These are phyloP conservation scores for Periophthalmus modestus DNA, from an alignment of 2,113 vertebrate genomes.

Conservation along the genomic window DNA sequence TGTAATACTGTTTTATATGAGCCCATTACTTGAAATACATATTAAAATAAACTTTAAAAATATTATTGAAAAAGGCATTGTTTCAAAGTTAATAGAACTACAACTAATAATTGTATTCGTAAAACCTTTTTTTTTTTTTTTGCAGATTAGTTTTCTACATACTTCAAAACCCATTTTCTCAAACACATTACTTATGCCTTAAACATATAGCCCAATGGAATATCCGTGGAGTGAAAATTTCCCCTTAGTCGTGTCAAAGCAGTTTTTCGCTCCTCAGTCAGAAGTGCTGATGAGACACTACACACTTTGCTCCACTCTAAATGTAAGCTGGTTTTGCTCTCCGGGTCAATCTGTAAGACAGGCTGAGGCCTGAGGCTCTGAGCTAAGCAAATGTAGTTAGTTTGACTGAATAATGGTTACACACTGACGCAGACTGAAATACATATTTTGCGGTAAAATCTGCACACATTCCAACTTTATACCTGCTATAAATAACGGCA, in stretches of 20 bases:
- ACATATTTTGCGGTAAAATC: conserved; percentile 21
- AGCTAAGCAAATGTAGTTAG: conserved; percentile 45
- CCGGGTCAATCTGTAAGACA: conserved; percentile 36
- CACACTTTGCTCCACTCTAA: conserved; percentile 21
- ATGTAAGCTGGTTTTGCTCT: conserved; percentile 39
- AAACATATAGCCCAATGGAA: conserved; percentile 28
- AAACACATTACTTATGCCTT: conserved; percentile 36
- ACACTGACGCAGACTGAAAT: conserved; percentile 34
- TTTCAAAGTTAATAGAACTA: not conserved
- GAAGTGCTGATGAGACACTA: conserved; percentile 62
- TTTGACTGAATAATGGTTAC: conserved; percentile 36
- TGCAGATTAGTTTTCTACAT: not conserved
- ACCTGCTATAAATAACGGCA: conserved; percentile 28
- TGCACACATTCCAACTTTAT: conserved; percentile 21
- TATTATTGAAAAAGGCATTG: not conserved
- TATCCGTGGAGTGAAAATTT: conserved; percentile 20
- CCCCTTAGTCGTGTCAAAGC: conserved; percentile 16
- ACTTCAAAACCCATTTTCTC: conserved; percentile 24
- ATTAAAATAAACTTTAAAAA: not conserved
- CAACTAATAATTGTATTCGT: too few relatives aligned
- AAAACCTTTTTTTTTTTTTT: too few relatives aligned
- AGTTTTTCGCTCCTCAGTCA: conserved; percentile 34
- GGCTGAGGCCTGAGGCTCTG: conserved; percentile 34
- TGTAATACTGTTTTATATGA: conserved; percentile 8
- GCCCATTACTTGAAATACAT: not conserved